phyloP scores from a whole-genome alignment of 1,140 invertebrate species.

The Sarcophaga bullata region DNA sequence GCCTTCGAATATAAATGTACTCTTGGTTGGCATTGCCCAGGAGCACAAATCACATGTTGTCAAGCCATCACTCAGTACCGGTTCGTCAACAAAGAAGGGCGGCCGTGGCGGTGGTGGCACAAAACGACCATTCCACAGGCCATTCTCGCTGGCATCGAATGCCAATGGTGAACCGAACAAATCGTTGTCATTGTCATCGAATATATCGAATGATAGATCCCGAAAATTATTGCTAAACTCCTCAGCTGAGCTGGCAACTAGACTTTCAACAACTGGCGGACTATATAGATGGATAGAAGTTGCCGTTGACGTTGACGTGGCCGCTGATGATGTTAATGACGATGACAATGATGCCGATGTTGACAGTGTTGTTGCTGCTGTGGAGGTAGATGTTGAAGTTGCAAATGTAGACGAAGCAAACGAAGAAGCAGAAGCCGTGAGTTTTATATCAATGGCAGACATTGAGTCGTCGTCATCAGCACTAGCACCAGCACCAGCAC shows the following conservation, averaged over 20 bases:
- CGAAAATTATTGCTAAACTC: conserved; percentile 58
- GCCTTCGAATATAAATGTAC: conserved; percentile 64
- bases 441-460: conserved; percentile 21
- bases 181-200: conserved; percentile 71
- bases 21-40: conserved; percentile 70
- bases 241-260: conserved; percentile 61
- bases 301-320: conserved; percentile 32
- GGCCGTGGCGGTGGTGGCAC: conserved; percentile 76
- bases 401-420: background rate
- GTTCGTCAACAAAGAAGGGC: conserved; percentile 72
- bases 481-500: background rate
- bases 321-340: conserved; percentile 33
- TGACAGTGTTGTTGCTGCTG: conserved; percentile 1
- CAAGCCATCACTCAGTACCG: conserved; percentile 72
- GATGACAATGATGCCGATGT: background rate
- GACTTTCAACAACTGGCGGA: conserved; percentile 57
- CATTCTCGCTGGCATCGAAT: conserved; percentile 71
- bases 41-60: conserved; percentile 78
- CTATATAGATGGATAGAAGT: conserved; percentile 54
- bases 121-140: conserved; percentile 75
- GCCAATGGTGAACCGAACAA: conserved; percentile 69
- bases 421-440: background rate
- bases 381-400: background rate
- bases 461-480: conserved; percentile 30
- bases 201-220: conserved; percentile 63